These are phyloP conservation scores for Chromis chromis DNA, from an alignment of 2,797 vertebrate genomes.

Conservation along the genomic window DNA sequence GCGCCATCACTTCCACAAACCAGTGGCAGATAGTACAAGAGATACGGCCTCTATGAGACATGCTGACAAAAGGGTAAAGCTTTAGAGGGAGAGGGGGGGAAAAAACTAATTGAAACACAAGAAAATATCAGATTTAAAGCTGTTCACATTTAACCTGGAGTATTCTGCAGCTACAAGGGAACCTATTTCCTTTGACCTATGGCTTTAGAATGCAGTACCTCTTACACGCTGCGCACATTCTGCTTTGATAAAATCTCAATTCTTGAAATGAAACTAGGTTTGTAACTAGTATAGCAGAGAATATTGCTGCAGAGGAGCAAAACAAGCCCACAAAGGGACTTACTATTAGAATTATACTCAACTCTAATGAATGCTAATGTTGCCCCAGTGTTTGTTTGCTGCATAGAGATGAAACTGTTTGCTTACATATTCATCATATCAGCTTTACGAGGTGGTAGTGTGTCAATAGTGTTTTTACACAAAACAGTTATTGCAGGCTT, in stretches of 20 bases:
- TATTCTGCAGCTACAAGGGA: conserved; percentile 19
- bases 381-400: no score
- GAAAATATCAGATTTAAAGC: conserved; percentile 8
- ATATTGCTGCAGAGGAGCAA: no score
- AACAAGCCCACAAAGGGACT: no score
- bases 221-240: neutral
- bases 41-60: conserved; percentile 35
- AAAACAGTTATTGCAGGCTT: neutral
- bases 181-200: conserved; percentile 9
- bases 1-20: conserved; percentile 55
- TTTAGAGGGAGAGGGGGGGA: neutral
- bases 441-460: no score
- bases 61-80: conserved; percentile 14
- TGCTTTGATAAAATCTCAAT: no score
- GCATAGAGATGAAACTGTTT: no score
- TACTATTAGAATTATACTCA: no score
- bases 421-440: no score
- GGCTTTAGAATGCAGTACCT: conserved; percentile 9
- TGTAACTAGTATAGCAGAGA: no score
- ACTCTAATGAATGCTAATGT: no score
- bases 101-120: neutral
- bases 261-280: no score
- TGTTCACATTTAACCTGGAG: conserved; percentile 8
- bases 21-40: conserved; percentile 43
- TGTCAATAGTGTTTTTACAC: no score